Evolutionary conservation across 2,888 invertebrate genomes (phyloP).

Genomic region (Pyrocoelia pectoralis): DNA sequence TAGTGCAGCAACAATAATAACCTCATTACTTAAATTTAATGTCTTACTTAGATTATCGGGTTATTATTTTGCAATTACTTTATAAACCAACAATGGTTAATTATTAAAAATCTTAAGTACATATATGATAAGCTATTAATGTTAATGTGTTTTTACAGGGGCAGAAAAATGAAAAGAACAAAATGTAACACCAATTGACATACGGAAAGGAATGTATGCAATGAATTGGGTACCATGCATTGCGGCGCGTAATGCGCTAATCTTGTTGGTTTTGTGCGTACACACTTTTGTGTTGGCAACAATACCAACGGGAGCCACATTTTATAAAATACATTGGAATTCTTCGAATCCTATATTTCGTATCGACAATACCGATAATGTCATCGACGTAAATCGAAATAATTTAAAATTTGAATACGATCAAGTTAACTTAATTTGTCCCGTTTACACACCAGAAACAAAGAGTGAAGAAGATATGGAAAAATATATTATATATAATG

Average conservation of each 20-base stretch:
- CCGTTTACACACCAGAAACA: conserved; percentile 87
- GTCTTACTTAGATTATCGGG: too few relatives aligned
- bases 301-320: conserved; percentile 57
- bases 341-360: conserved; percentile 71
- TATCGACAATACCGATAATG: conserved; percentile 97
- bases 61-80: too few relatives aligned
- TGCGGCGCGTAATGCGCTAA: conserved; percentile 49
- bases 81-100: too few relatives aligned
- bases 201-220: conserved; percentile 32
- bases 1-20: too few relatives aligned
- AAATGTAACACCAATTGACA: conserved; percentile 30
- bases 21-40: too few relatives aligned
- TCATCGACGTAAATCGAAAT: conserved; percentile 94
- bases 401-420: conserved; percentile 91
- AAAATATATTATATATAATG: conserved; percentile 96
- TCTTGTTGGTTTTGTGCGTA: conserved; percentile 50
- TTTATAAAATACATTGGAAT: conserved; percentile 61
- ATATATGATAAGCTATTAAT: too few relatives aligned
- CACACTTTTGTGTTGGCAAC: conserved; percentile 54
- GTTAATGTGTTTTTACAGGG: conserved; percentile 20
- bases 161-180: conserved; percentile 15
- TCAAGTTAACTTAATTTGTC: conserved; percentile 95
- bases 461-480: conserved; percentile 90
- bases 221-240: conserved; percentile 46
- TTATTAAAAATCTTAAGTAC: too few relatives aligned